Conservation (phyloP, 2,797 vertebrate genomes). For the Vipera latastei region DNA sequence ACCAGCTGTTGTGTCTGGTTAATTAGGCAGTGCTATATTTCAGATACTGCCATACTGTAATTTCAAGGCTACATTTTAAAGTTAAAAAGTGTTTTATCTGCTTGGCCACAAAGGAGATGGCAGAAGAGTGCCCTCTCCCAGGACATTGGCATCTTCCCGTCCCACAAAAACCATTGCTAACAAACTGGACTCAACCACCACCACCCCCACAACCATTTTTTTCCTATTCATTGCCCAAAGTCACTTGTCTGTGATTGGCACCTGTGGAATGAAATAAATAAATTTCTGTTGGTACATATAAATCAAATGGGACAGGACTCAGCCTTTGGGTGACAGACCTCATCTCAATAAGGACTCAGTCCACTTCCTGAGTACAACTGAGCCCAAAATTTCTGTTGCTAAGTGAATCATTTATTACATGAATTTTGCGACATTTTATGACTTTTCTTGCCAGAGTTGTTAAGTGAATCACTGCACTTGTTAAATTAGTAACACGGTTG, state of each 20-base stretch:
- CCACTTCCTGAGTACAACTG: background rate
- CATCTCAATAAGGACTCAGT: background rate
- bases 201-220: background rate
- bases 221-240: background rate
- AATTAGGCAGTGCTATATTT: background rate
- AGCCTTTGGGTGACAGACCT: background rate
- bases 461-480: too few relatives aligned
- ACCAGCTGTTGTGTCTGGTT: background rate
- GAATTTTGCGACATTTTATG: too few relatives aligned
- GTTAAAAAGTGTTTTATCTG: background rate
- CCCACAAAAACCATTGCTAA: background rate
- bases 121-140: background rate
- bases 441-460: too few relatives aligned
- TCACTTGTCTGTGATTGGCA: background rate
- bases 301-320: background rate
- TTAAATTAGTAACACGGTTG: too few relatives aligned
- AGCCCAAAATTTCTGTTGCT: too few relatives aligned
- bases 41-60: background rate
- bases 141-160: background rate
- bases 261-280: background rate
- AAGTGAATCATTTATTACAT: too few relatives aligned
- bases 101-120: background rate
- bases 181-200: background rate
- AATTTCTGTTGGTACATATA: background rate
- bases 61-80: background rate